Percentiles rank a stretch among this genome's conserved stretches.
Evolutionary conservation across 2,113 vertebrate species (phyloP).

Genomic region (Laterallus jamaicensis): DNA sequence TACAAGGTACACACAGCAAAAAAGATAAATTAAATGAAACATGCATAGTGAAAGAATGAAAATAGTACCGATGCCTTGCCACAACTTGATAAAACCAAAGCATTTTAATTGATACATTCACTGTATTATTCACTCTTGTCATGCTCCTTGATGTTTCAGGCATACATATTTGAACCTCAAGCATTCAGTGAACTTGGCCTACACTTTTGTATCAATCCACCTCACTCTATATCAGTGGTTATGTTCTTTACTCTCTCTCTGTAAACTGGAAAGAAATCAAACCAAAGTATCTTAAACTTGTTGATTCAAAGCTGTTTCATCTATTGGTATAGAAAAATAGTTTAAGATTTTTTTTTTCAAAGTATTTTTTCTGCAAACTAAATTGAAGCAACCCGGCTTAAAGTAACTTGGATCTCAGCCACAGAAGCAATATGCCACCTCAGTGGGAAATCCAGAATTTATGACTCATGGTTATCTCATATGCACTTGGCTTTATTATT

Average conservation of each 20-base stretch:
- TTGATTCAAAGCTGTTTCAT: background rate
- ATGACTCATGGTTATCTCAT: background rate
- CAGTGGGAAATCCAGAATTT: background rate
- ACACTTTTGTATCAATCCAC: background rate
- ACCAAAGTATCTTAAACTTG: background rate
- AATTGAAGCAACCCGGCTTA: background rate
- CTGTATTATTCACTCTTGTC: background rate
- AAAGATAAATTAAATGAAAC: background rate
- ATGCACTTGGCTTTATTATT: background rate
- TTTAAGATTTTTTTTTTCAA: background rate
- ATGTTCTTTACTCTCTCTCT: background rate
- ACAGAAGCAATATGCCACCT: background rate
- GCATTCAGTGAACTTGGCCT: background rate
- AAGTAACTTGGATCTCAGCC: background rate
- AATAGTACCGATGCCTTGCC: background rate
- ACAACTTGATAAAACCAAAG: background rate
- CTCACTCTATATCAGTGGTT: background rate
- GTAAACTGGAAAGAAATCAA: slow-evolving; percentile 19
- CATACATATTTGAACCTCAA: background rate
- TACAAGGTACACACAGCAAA: background rate
- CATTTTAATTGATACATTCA: background rate
- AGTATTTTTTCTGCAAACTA: background rate
- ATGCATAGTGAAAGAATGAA: background rate
- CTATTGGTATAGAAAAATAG: background rate
- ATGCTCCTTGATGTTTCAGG: slow-evolving; percentile 2